phyloP scores from a whole-genome alignment of 2,888 invertebrate genomes.

The Aphodius granarius region DNA sequence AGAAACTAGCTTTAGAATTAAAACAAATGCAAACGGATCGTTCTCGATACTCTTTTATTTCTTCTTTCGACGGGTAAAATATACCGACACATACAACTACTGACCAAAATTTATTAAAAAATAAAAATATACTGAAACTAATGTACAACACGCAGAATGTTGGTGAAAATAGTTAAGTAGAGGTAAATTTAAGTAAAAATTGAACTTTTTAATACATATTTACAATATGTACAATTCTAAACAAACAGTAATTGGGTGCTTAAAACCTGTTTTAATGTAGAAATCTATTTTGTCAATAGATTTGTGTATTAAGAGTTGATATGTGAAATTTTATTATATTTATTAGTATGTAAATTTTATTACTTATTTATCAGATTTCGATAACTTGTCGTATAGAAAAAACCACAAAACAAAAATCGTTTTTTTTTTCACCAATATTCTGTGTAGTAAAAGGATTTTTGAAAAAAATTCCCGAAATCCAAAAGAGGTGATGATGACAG shows the following conservation, averaged over 20 bases:
- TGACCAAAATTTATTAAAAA: conserved; percentile 52
- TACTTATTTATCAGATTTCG: neutral
- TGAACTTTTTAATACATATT: neutral
- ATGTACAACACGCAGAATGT: conserved; percentile 36
- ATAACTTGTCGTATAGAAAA: neutral
- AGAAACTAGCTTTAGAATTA: conserved; percentile 23
- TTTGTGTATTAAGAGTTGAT: neutral
- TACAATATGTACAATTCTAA: neutral
- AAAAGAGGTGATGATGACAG: neutral
- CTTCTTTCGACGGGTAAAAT: neutral
- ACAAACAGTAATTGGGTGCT: neutral
- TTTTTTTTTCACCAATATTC: conserved; percentile 36
- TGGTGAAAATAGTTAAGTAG: conserved; percentile 22
- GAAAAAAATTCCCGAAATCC: neutral
- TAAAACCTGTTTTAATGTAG: too few species aligned
- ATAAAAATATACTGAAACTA: conserved; percentile 49
- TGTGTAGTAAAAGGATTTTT: neutral
- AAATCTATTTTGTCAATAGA: too few species aligned
- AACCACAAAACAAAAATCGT: too few species aligned
- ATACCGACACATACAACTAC: conserved; percentile 49
- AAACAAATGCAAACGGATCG: neutral
- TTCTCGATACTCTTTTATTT: neutral
- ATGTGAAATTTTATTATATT: conserved; percentile 13
- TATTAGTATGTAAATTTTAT: neutral
- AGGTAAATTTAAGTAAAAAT: neutral